Base-by-base conservation (phyloP, 2,888 invertebrate genomes). In the Argyresthia goedartella region DNA sequence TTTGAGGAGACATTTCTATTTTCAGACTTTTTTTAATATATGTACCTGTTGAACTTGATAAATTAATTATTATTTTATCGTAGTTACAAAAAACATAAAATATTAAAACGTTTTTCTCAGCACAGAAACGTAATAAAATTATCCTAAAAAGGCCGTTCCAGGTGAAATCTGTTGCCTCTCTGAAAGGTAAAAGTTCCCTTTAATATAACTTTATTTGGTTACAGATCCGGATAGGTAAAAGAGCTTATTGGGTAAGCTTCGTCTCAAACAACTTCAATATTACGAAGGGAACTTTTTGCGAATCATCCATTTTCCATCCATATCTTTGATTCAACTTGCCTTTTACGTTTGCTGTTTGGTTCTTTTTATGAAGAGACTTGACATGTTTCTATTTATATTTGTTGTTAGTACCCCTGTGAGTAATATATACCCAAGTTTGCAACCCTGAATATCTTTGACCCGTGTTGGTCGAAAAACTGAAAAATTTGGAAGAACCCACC, bases 201-300 rank as follows among this genome's bases (percentile, higher is more conserved):
- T 73, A 71, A 75, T 73, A 74, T 73, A 70, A 69, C 66, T 71
- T 73, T 72, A 75, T 74, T 72, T 67, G 63, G 67, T 66, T 67
- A 63, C 60, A 59, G 60, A 64, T 64, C 64, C 64, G 62, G 63
- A 63, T 64, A 66, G 62, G 63, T 65, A 63, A 64, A 65, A 60
- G 60, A 63, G 69, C 66, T 71, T 69, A 70, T 63, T 67, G 60
- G 57, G 65, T 67, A 61, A 69, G 62, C 62, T 63, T 63, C 56
- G 10, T 9, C 39, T 9, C 25, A n/a, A 57, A 56, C 56, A 62
- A 65, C 63, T 64, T 62, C 62, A 61, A 69, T 65, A 64, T 48
- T 48, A n/a, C 7, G 46, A 33, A 10, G 54, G 50, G 49, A 57
- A 60, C 58, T 56, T 59, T 62, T 57, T 54, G 52, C 56, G 57